These are phyloP conservation scores for Syngnathus scovelli DNA, from an alignment of 2,113 vertebrate genomes.

Conservation along the genomic window DNA sequence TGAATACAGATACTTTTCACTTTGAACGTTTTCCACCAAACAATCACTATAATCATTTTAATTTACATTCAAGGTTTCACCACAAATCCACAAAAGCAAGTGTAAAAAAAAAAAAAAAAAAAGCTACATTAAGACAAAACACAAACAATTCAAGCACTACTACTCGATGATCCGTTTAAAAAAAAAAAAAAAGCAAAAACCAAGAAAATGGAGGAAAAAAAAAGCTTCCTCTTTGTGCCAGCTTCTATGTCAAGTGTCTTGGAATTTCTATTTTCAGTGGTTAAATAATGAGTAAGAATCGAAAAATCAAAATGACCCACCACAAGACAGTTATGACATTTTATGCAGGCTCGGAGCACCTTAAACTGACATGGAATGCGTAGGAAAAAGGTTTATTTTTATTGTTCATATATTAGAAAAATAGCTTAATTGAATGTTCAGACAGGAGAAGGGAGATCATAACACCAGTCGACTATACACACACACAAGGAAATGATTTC, in stretches of 20 bases:
- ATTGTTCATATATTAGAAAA: neutral
- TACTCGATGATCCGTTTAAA: slow-evolving; percentile 76
- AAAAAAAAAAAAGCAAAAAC: neutral
- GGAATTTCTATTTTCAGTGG: slow-evolving; percentile 70
- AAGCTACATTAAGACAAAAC: slow-evolving; percentile 60
- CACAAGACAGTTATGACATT: slow-evolving; percentile 65
- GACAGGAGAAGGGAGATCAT: slow-evolving; percentile 50
- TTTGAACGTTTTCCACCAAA: slow-evolving; percentile 40
- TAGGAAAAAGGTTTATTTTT: neutral
- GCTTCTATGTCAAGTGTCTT: slow-evolving; percentile 52
- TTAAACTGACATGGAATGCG: slow-evolving; percentile 24
- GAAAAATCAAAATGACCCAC: slow-evolving; percentile 40
- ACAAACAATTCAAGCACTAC: slow-evolving; percentile 96
- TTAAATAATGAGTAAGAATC: slow-evolving; percentile 44
- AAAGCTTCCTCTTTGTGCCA: slow-evolving; percentile 30
- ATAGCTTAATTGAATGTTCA: slow-evolving; percentile 6
- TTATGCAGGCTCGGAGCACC: slow-evolving; percentile 58
- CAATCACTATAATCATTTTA: slow-evolving; percentile 50
- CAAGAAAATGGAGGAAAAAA: slow-evolving; percentile 59
- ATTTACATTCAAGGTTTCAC: slow-evolving; percentile 33
- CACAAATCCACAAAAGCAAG: slow-evolving; percentile 44
- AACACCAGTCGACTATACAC: slow-evolving; percentile 19
- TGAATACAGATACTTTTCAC: slow-evolving; percentile 40
- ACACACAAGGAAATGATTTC: neutral
- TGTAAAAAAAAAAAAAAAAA: slow-evolving; percentile 29